A percentile compares a stretch with the other conserved stretches of the same genome.
Evolutionary conservation across 2,888 invertebrate species (phyloP).

Genomic region (Apoda limacodes): DNA sequence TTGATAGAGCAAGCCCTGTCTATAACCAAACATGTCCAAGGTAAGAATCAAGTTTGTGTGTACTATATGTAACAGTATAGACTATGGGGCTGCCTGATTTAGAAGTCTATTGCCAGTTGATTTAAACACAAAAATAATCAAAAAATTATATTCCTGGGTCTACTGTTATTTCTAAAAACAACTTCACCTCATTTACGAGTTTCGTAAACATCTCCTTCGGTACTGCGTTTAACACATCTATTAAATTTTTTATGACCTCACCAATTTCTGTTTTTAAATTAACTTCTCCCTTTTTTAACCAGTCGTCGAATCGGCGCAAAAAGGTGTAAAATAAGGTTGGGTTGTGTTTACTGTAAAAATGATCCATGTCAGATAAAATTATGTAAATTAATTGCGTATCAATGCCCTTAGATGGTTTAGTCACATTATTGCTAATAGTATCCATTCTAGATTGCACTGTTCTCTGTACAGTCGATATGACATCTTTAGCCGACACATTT

Average conservation of each 20-base stretch:
- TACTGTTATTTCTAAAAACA: constrained; percentile 41
- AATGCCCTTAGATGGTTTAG: constrained; percentile 6
- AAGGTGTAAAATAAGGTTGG: constrained; percentile 32
- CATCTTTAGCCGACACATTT: constrained; percentile 30
- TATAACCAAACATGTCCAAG: too few species aligned
- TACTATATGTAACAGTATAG: neutral
- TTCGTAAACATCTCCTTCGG: constrained; percentile 31
- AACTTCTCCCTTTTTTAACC: constrained; percentile 25
- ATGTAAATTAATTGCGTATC: constrained; percentile 35
- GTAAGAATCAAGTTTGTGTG: too few species aligned
- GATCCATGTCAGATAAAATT: constrained; percentile 48
- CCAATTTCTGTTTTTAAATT: constrained; percentile 24
- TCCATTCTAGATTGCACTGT: constrained; percentile 29
- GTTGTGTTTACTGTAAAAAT: constrained; percentile 30
- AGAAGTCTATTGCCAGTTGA: too few species aligned
- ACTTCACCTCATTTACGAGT: constrained; percentile 34
- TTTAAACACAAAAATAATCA: too few species aligned
- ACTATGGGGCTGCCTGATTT: neutral
- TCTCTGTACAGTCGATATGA: constrained; percentile 29
- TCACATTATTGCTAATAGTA: neutral
- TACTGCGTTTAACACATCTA: constrained; percentile 21
- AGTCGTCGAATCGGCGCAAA: constrained; percentile 25
- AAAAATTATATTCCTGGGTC: constrained; percentile 28
- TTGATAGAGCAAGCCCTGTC: too few species aligned
- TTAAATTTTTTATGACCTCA: constrained; percentile 24